Evolutionary conservation across 2,888 invertebrate species (phyloP), one percentile per base, ranked within the genome.

Genomic region (Tridacna crocea): DNA sequence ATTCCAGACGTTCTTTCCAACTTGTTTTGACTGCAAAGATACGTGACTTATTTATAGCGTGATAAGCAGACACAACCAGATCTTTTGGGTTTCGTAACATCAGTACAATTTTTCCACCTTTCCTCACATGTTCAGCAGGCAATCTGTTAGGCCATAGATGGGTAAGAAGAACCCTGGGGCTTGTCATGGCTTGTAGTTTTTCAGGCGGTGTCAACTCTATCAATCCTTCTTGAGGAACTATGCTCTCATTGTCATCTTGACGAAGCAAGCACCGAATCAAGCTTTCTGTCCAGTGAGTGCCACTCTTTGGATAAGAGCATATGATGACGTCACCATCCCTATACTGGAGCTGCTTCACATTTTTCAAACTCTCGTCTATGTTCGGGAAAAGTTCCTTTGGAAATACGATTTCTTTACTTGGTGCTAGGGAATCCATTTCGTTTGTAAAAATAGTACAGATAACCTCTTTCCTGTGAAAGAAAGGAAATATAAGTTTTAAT

Each of bases 241-340:
- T 63, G 24, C 22, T 63, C 10, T 63, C 63, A 19, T 63, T 24
- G n/a, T 63, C 22, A 24, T 63, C 24, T 22, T 24, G 17, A 24
- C 63, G 63, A 63, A 63, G 63, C 63, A 63, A 24, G 24, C 63
- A 63, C 22, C 63, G 17, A 19, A n/a, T 63, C 13, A 63, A 24
- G 24, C 22, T 63, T 24, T 63, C 63, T 19, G 15, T 24, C 63
- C 63, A 63, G 22, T 63, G n/a, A 15, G n/a, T 24, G 4, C 63
- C 63, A n/a, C 13, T 22, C 24, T 63, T 63, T 22, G 63, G 63
- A 24, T 63, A 63, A 19, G 24, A 19, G 22, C 63, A 63, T n/a
- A 63, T 63, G 13, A 63, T n/a, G 63, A 63, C 22, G 63, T 63
- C 63, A 15, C 63, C 63, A 1, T 63, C 22, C 24, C 63, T 63